Evolutionary conservation across 2,113 vertebrate genomes (phyloP), one percentile per base, ranked within the genome.

Genomic region (Parus major): DNA sequence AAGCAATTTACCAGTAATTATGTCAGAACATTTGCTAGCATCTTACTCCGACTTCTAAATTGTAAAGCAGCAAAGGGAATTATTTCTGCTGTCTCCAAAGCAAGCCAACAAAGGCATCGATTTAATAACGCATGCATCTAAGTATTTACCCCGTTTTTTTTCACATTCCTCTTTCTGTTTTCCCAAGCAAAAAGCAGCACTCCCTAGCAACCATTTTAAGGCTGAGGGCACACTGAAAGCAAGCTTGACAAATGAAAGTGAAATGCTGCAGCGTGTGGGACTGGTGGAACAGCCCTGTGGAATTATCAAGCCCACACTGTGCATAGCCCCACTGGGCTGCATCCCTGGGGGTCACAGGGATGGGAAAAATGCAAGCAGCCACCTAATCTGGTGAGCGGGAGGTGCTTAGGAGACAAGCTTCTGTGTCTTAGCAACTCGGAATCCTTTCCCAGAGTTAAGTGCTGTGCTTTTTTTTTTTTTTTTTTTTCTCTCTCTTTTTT

Each of bases 151-250:
- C 31, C 10, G 5, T 3, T 76, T 70, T 60, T 60, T 88, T 80
- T 28, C 63, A 55, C 88, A 90, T 90, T 86, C 88, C 71, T 86
- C 39, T 65, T 49, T 85, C 88, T 95, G 75, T 96, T 92, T 92
- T 80, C 79, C 59, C 71, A 77, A 65, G 88, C 28, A 82, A 88
- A 91, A 96, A 57, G 22, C 82, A 92, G 46, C 27, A 33, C 42
- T 93, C 76, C 95, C 42, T 82, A 87, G 90, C 93, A 97, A 92
- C 93, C 35, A 41, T 80, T 88, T 83, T 70, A 86, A 72, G 35
- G 50, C 63, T 94, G 76, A 93, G 29, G 29, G 29, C 75, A 53
- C 1, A 3, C 25, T 69, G 70, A 80, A 93, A 57, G 59, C 5
- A 22, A 70, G 68, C 41, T 69, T 86, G 89, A 86, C 59, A 83